phyloP scores from a whole-genome alignment of 1,140 invertebrate genomes.

The Idris sp. region DNA sequence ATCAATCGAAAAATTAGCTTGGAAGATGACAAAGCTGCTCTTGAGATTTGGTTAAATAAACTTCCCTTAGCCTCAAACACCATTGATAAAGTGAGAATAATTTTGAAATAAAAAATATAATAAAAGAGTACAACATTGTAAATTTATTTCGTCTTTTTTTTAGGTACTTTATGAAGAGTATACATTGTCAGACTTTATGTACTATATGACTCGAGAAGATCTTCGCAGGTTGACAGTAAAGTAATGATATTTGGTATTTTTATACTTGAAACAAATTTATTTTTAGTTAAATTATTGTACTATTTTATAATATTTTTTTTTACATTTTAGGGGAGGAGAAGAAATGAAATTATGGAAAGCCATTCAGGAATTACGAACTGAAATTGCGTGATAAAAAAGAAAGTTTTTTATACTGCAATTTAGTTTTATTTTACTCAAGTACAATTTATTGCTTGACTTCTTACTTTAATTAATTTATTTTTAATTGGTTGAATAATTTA shows the following conservation, averaged over 20 bases:
- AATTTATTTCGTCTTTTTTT: slow-evolving; percentile 67
- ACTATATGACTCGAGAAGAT: slow-evolving; percentile 87
- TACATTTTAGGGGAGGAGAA: slow-evolving; percentile 78
- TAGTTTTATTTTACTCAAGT: background rate
- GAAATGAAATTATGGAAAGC: slow-evolving; percentile 82
- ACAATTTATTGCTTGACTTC: no score
- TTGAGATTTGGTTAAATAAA: slow-evolving; percentile 81
- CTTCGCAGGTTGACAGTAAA: slow-evolving; percentile 84
- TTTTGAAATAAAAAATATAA: slow-evolving; percentile 32
- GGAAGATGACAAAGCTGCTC: slow-evolving; percentile 61
- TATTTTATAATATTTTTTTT: no score
- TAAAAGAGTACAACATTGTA: slow-evolving; percentile 59
- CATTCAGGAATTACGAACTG: slow-evolving; percentile 66
- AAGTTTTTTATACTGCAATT: background rate
- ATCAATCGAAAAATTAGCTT: slow-evolving; percentile 66
- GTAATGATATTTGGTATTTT: slow-evolving; percentile 76
- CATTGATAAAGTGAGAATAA: slow-evolving; percentile 78
- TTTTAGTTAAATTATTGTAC: no score
- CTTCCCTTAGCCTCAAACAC: slow-evolving; percentile 80
- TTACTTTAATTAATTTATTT: no score
- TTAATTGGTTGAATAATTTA: no score
- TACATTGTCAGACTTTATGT: slow-evolving; percentile 86
- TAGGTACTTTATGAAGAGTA: slow-evolving; percentile 87
- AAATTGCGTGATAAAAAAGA: slow-evolving; percentile 11
- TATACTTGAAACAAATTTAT: no score